phyloP scores from a whole-genome alignment of 2,888 invertebrate genomes.

The Cosmia pyralina region DNA sequence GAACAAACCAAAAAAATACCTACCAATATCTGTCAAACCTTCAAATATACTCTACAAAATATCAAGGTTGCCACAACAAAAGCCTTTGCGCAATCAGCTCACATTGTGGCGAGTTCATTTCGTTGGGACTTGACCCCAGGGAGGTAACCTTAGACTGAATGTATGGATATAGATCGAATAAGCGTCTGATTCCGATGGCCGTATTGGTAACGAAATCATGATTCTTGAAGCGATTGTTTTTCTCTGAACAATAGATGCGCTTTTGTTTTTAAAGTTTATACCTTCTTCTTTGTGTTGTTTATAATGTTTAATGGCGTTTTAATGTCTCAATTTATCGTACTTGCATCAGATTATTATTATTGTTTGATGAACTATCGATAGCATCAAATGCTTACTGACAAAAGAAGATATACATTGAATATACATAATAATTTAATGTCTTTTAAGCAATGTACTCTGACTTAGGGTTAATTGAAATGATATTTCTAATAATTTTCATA shows the following conservation, averaged over 20 bases:
- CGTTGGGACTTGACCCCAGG: conserved; percentile 58
- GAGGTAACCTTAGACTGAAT: conserved; percentile 58
- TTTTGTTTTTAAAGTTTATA: conserved; percentile 39
- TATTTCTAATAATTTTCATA: too few relatives aligned
- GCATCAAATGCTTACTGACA: background rate
- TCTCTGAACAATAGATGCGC: conserved; percentile 44
- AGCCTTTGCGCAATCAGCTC: conserved; percentile 56
- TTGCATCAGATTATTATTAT: conserved; percentile 7
- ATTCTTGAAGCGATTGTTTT: conserved; percentile 53
- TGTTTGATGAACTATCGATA: conserved; percentile 1
- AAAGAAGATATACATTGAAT: background rate
- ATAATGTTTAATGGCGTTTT: conserved; percentile 9
- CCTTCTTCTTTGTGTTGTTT: conserved; percentile 11
- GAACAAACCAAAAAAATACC: conserved; percentile 38
- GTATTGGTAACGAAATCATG: conserved; percentile 43
- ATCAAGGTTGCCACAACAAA: conserved; percentile 66
- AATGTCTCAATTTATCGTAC: conserved; percentile 34
- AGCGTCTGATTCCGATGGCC: conserved; percentile 39
- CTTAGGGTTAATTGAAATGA: background rate
- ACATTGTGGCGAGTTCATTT: conserved; percentile 63
- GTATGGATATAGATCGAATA: conserved; percentile 60
- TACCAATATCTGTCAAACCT: conserved; percentile 56
- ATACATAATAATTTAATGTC: background rate
- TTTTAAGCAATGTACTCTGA: background rate
- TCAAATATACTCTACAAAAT: conserved; percentile 54